A percentile compares a stretch with the other conserved stretches of the same genome.
These are phyloP conservation scores for Mormyrus hasselquistii DNA, from an alignment of 2,797 vertebrate genomes.

Conservation along the genomic window DNA sequence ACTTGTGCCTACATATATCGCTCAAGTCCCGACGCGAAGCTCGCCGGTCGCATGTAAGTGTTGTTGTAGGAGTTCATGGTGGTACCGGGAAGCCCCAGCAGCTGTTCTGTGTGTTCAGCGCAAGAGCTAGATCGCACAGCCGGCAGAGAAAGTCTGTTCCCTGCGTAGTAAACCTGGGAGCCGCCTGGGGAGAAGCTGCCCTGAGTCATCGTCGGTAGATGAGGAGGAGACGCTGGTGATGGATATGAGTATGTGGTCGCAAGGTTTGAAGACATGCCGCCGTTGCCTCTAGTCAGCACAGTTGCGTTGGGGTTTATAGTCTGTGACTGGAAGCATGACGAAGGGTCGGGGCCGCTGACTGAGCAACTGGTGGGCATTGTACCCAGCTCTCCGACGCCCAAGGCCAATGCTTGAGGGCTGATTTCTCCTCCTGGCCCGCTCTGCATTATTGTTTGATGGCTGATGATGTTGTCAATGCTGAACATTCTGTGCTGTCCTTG, in stretches of 20 bases:
- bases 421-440: conserved; percentile 56
- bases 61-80: conserved; percentile 71
- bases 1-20: conserved; percentile 74
- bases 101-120: conserved; percentile 74
- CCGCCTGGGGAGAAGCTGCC: conserved; percentile 68
- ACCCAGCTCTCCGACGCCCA: conserved; percentile 63
- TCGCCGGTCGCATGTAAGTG: conserved; percentile 77
- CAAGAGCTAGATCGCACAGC: conserved; percentile 67
- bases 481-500: conserved; percentile 79
- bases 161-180: conserved; percentile 73
- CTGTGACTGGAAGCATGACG: conserved; percentile 70
- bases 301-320: conserved; percentile 51
- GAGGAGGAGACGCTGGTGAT: conserved; percentile 69
- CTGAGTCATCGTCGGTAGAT: conserved; percentile 64
- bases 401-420: conserved; percentile 58
- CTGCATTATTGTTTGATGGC: conserved; percentile 72
- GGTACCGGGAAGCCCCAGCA: conserved; percentile 66
- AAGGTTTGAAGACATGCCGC: conserved; percentile 59
- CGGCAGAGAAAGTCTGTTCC: conserved; percentile 68
- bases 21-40: conserved; percentile 77
- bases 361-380: conserved; percentile 67
- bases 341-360: conserved; percentile 57
- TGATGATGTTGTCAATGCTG: conserved; percentile 88
- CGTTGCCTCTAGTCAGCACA: conserved; percentile 58
- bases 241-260: conserved; percentile 60